phyloP scores from a whole-genome alignment of 2,888 invertebrate species.

The Crioceris asparagi region DNA sequence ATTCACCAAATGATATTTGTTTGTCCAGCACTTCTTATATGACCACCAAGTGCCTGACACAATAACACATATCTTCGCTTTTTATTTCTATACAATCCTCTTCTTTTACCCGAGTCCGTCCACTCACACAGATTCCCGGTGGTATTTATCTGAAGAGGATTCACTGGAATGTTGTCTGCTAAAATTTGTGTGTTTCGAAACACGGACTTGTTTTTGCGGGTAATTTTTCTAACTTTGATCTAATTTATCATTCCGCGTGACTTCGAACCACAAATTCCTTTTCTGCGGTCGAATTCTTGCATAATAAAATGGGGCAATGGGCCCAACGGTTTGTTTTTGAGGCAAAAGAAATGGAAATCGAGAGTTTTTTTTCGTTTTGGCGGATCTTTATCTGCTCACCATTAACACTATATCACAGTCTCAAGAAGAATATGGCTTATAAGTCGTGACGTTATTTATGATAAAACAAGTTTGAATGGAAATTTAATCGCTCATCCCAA shows the following conservation, averaged over 20 bases:
- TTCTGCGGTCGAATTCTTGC: no score
- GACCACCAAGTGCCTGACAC: constrained; percentile 28
- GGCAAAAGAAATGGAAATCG: no score
- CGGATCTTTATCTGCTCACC: no score
- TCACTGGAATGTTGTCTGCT: constrained; percentile 27
- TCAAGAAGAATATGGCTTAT: no score
- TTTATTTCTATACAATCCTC: constrained; percentile 20
- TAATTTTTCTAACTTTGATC: constrained; percentile 20
- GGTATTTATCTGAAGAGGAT: constrained; percentile 25
- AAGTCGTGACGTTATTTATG: no score
- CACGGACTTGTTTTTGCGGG: constrained; percentile 18
- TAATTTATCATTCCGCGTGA: constrained; percentile 20
- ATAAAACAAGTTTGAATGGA: no score
- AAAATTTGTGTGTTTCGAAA: constrained; percentile 25
- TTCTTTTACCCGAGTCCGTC: not conserved
- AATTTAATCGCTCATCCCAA: no score
- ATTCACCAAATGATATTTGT: constrained; percentile 27
- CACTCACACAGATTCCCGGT: constrained; percentile 17
- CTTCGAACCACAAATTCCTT: no score
- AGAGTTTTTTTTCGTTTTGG: no score
- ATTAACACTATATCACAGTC: no score
- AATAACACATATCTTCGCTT: constrained; percentile 28
- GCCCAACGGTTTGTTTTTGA: no score
- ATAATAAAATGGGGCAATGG: no score
- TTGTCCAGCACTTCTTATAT: constrained; percentile 30